Conservation (phyloP, 2,888 invertebrate species). For the Drosophila birchii region DNA sequence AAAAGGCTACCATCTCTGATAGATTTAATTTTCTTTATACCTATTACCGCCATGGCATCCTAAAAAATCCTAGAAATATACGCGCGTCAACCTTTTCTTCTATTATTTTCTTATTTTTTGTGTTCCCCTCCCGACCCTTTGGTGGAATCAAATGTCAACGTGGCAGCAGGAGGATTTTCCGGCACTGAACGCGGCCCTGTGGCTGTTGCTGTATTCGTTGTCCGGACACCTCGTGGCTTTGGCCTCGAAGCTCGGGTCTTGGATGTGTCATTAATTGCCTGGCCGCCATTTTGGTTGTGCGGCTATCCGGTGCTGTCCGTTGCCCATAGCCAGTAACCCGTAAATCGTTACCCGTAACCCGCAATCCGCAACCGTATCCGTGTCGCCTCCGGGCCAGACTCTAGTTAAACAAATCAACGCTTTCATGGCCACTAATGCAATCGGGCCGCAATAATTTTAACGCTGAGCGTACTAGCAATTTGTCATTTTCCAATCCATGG, state of each 20-base stretch:
- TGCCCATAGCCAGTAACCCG: conserved; percentile 12
- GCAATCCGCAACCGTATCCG: conserved; percentile 38
- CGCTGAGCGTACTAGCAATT: conserved; percentile 64
- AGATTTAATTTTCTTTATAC: neutral
- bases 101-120: conserved; percentile 1
- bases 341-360: conserved; percentile 14
- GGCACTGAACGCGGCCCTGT: conserved; percentile 16
- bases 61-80: neutral
- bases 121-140: neutral
- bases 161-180: conserved; percentile 34
- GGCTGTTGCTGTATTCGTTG: conserved; percentile 11
- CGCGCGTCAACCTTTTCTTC: conserved; percentile 29
- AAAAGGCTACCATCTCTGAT: neutral
- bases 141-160: conserved; percentile 30
- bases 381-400: conserved; percentile 43
- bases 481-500: conserved; percentile 68
- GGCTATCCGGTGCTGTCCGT: conserved; percentile 19
- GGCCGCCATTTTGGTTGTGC: conserved; percentile 64
- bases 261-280: conserved; percentile 66
- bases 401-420: conserved; percentile 74
- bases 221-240: conserved; percentile 25
- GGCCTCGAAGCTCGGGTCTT: conserved; percentile 38
- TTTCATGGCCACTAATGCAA: conserved; percentile 74
- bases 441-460: conserved; percentile 74
- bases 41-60: conserved; percentile 4